Conservation (phyloP, 2,888 invertebrate species). For the Drosophila prostipennis region DNA sequence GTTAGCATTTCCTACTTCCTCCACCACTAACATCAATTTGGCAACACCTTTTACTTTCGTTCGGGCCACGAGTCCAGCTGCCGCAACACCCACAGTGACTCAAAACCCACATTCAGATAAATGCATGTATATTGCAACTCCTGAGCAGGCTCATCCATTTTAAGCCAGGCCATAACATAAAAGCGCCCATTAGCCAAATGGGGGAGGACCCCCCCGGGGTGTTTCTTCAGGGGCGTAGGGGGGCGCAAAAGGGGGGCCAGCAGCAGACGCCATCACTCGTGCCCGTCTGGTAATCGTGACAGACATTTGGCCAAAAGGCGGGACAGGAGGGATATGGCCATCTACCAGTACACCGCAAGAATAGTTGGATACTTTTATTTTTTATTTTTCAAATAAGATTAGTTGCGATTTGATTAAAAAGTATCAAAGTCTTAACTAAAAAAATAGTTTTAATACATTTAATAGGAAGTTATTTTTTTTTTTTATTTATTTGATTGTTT, state of each 20-base stretch:
- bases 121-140: slow-evolving; percentile 26
- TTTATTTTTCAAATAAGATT: too few species aligned
- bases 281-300: slow-evolving; percentile 61
- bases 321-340: slow-evolving; percentile 50
- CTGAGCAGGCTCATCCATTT: slow-evolving; percentile 71
- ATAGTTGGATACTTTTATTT: not conserved
- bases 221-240: slow-evolving; percentile 3
- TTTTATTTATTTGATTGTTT: too few species aligned
- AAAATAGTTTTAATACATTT: too few species aligned
- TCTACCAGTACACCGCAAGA: slow-evolving; percentile 19
- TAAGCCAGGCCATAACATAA: slow-evolving; percentile 65
- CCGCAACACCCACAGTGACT: slow-evolving; percentile 61
- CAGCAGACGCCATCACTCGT: slow-evolving; percentile 40
- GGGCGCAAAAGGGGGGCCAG: not conserved
- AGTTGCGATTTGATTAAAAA: too few species aligned
- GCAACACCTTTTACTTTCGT: slow-evolving; percentile 71
- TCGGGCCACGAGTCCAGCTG: slow-evolving; percentile 44
- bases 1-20: slow-evolving; percentile 33
- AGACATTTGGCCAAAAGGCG: slow-evolving; percentile 29
- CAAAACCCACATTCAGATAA: slow-evolving; percentile 48
- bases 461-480: too few species aligned
- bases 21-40: slow-evolving; percentile 37
- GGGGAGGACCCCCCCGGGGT: slow-evolving; percentile 19
- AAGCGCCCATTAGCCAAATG: slow-evolving; percentile 71
- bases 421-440: too few species aligned